phyloP scores from a whole-genome alignment of 2,888 invertebrate genomes.

The Margaritifera margaritifera region DNA sequence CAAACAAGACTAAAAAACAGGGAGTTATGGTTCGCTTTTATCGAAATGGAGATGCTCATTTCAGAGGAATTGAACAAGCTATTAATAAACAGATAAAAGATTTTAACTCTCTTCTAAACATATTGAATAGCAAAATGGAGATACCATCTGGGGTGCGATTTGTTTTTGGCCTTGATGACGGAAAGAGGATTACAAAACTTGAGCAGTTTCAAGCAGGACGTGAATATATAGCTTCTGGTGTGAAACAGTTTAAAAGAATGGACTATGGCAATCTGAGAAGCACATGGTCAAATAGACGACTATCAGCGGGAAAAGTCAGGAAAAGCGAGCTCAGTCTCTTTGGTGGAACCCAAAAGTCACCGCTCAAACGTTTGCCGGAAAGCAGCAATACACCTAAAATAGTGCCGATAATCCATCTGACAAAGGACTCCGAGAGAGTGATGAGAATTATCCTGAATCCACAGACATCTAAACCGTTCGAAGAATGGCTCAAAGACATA shows the following conservation, averaged over 20 bases:
- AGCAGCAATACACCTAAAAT: constrained; percentile 79
- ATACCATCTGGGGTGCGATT: constrained; percentile 90
- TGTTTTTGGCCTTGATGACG: constrained; percentile 90
- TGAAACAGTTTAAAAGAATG: constrained; percentile 75
- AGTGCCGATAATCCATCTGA: constrained; percentile 91
- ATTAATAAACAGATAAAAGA: constrained; percentile 90
- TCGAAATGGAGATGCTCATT: constrained; percentile 94
- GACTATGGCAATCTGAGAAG: constrained; percentile 61
- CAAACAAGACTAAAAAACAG: no score
- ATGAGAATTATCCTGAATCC: constrained; percentile 86
- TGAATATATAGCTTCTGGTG: constrained; percentile 93
- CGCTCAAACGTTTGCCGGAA: constrained; percentile 27
- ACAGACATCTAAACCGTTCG: constrained; percentile 93
- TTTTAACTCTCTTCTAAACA: constrained; percentile 88
- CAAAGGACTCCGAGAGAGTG: constrained; percentile 80
- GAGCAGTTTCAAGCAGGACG: constrained; percentile 80
- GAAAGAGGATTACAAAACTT: constrained; percentile 82
- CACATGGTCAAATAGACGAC: constrained; percentile 51
- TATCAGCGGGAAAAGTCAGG: constrained; percentile 45
- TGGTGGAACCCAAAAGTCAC: constrained; percentile 11
- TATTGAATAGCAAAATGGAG: constrained; percentile 89
- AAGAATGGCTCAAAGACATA: constrained; percentile 93
- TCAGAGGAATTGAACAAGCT: constrained; percentile 89
- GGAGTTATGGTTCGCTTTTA: constrained; percentile 83
- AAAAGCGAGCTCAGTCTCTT: constrained; percentile 54